These are phyloP conservation scores for Silurus asotus DNA, from an alignment of 2,113 vertebrate genomes.

Conservation along the genomic window DNA sequence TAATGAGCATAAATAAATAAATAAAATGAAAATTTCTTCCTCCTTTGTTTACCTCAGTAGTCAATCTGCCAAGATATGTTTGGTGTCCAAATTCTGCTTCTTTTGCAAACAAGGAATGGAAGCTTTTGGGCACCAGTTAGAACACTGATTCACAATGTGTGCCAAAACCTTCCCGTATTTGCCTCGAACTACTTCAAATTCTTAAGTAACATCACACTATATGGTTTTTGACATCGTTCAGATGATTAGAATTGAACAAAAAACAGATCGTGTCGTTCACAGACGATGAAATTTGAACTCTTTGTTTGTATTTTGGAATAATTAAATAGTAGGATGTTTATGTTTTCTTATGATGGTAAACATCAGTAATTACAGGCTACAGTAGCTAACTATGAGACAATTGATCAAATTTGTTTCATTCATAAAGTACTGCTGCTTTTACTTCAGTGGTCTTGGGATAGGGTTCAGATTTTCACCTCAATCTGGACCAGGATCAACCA, in stretches of 20 bases:
- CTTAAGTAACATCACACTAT: slow-evolving; percentile 2
- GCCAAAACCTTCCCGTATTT: slow-evolving; percentile 7
- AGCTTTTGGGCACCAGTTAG: slow-evolving; percentile 20
- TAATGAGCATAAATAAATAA: not conserved
- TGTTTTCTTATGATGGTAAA: not conserved
- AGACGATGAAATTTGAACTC: not conserved
- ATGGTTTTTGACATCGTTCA: not conserved
- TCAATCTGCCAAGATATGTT: slow-evolving; percentile 7
- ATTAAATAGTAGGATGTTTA: not conserved
- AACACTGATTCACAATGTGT: not conserved
- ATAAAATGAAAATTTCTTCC: not conserved
- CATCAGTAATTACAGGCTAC: not conserved
- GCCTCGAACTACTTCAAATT: not conserved
- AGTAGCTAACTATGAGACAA: not conserved
- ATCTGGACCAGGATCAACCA: not conserved
- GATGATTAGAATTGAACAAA: slow-evolving; percentile 6
- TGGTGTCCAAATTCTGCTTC: not conserved
- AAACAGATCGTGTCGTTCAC: not conserved
- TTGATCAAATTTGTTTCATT: not conserved
- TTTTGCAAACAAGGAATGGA: slow-evolving; percentile 8
- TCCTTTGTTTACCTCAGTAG: not conserved
- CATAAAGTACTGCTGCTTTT: not conserved
- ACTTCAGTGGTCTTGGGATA: not conserved
- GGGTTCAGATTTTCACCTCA: not conserved
- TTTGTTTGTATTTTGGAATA: not conserved